These are phyloP conservation scores for Xanthia icteritia DNA, from an alignment of 2,888 invertebrate species.

Conservation along the genomic window DNA sequence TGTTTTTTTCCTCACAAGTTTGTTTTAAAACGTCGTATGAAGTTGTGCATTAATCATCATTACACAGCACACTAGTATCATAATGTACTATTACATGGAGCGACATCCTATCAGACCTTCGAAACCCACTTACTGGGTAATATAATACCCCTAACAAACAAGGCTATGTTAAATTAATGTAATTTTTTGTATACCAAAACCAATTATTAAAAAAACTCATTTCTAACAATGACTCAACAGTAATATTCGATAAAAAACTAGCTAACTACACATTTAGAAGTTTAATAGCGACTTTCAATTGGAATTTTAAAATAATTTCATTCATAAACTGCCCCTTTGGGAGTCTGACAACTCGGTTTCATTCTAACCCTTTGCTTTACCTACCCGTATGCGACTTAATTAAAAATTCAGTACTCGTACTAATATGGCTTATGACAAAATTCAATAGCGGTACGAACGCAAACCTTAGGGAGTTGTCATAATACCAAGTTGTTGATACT, in stretches of 20 bases:
- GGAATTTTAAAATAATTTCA: conserved; percentile 70
- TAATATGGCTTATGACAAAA: conserved; percentile 59
- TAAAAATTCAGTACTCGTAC: conserved; percentile 59
- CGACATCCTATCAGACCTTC: background rate
- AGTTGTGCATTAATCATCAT: too few relatives aligned
- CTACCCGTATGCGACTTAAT: conserved; percentile 55
- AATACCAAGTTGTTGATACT: conserved; percentile 36
- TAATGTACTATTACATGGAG: too few relatives aligned
- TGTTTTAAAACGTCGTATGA: too few relatives aligned
- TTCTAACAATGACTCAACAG: conserved; percentile 15
- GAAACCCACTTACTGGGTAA: background rate
- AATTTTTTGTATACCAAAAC: background rate
- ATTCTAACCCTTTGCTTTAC: conserved; percentile 66
- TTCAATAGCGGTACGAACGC: conserved; percentile 48
- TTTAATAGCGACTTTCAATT: conserved; percentile 53
- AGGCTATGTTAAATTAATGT: background rate
- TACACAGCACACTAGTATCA: too few relatives aligned
- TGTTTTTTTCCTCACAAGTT: too few relatives aligned
- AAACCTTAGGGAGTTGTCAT: conserved; percentile 48
- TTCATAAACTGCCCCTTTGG: conserved; percentile 69
- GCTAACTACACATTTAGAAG: conserved; percentile 38
- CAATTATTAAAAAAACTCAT: conserved; percentile 16
- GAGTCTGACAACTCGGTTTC: conserved; percentile 69
- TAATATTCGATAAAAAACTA: conserved; percentile 30
- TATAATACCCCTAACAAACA: background rate